Evolutionary conservation across 2,113 vertebrate genomes (phyloP).

Genomic region (Spea bombifrons): DNA sequence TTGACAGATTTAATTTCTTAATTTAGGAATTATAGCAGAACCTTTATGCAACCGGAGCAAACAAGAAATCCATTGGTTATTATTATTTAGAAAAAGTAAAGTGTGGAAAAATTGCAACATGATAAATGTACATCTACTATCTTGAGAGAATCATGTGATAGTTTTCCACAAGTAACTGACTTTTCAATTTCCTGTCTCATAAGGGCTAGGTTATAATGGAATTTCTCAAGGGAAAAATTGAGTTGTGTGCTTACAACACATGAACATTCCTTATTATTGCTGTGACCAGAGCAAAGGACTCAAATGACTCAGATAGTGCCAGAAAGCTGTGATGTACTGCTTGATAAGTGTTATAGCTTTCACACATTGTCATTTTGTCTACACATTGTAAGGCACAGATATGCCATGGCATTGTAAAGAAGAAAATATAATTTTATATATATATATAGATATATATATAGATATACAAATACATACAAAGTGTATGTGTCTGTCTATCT

Average conservation of each 20-base stretch:
- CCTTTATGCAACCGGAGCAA: too few relatives aligned
- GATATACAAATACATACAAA: too few relatives aligned
- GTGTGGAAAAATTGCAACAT: constrained; percentile 4
- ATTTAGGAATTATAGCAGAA: too few relatives aligned
- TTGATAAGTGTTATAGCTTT: constrained; percentile 36
- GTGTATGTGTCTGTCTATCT: too few relatives aligned
- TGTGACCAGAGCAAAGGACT: constrained; percentile 25
- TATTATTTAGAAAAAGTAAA: constrained; percentile 9
- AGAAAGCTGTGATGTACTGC: constrained; percentile 25
- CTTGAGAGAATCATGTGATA: constrained; percentile 29
- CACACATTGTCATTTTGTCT: constrained; percentile 6
- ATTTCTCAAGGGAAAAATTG: constrained; percentile 42
- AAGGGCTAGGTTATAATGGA: constrained; percentile 37
- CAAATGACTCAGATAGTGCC: constrained; percentile 29
- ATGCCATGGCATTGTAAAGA: neutral
- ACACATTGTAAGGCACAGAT: neutral
- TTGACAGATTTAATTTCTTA: too few relatives aligned
- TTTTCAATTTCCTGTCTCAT: constrained; percentile 43
- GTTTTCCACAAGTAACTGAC: constrained; percentile 32
- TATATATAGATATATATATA: too few relatives aligned
- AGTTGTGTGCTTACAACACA: constrained; percentile 35
- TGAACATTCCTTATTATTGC: constrained; percentile 35
- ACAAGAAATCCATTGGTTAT: neutral
- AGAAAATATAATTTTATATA: too few relatives aligned
- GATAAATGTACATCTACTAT: constrained; percentile 34